Evolutionary conservation across 2,113 vertebrate genomes (phyloP).

Genomic region (Pontoporia blainvillei): DNA sequence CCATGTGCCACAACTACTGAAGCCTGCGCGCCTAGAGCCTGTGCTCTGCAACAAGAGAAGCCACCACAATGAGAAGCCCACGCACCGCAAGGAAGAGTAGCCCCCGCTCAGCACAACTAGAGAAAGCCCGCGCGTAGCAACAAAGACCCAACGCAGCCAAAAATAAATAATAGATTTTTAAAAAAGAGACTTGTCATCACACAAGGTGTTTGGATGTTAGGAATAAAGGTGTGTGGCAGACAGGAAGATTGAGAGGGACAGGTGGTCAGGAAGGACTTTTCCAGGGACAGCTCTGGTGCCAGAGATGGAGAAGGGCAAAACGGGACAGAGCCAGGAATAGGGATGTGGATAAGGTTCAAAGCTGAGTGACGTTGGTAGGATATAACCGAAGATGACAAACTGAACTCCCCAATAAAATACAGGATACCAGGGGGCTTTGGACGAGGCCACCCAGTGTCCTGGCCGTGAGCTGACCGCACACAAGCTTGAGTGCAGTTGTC

Average conservation of each 20-base stretch:
- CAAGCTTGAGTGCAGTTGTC: neutral
- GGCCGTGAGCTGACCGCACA: neutral
- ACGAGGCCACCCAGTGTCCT: rapidly evolving
- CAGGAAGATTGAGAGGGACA: neutral
- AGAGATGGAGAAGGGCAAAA: neutral
- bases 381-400: too few species aligned
- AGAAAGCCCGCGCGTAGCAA: too few species aligned
- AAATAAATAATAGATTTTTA: too few species aligned
- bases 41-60: too few species aligned
- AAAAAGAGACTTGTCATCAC: neutral
- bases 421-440: too few species aligned
- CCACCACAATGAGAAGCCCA: too few species aligned
- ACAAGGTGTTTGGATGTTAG: neutral
- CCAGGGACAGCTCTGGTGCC: neutral
- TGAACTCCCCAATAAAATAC: neutral
- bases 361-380: neutral
- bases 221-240: neutral
- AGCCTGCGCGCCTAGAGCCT: rapidly evolving
- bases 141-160: too few species aligned
- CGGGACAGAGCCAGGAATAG: neutral
- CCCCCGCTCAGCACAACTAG: too few species aligned
- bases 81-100: rapidly evolving
- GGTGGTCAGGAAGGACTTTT: neutral
- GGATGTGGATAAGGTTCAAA: rapidly evolving
- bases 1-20: too few species aligned